These are phyloP conservation scores for Menura novaehollandiae DNA, from an alignment of 2,113 vertebrate genomes.

Conservation along the genomic window DNA sequence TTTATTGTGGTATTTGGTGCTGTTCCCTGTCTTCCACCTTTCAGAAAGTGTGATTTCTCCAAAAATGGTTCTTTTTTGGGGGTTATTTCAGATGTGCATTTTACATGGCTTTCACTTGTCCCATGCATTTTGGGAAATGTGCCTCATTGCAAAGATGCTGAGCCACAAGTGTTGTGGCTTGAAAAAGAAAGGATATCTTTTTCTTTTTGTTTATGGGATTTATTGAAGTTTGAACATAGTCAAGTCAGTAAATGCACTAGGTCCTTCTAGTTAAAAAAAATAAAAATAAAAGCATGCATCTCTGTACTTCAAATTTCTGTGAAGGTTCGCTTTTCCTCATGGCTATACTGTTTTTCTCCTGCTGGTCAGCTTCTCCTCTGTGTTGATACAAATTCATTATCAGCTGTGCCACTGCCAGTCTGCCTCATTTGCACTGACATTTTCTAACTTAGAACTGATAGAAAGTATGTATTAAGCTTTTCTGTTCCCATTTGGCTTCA, in stretches of 20 bases:
- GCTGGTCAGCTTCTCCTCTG: not conserved
- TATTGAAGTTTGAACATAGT: not conserved
- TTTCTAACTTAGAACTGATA: not conserved
- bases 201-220: not conserved
- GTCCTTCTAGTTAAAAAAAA: not conserved
- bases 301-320: not conserved
- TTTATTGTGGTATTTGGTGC: not conserved
- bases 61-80: not conserved
- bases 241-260: not conserved
- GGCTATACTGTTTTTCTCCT: not conserved
- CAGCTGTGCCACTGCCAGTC: not conserved
- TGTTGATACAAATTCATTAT: not conserved
- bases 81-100: not conserved
- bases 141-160: not conserved
- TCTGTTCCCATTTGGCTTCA: not conserved
- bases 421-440: not conserved
- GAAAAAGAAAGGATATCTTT: not conserved
- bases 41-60: not conserved
- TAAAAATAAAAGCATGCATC: rapidly evolving
- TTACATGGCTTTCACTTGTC: not conserved
- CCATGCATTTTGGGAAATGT: not conserved
- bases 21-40: not conserved
- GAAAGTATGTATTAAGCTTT: not conserved
- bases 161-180: not conserved
- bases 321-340: not conserved